These are phyloP conservation scores for Notechis scutatus DNA, from an alignment of 2,113 vertebrate genomes.

Conservation along the genomic window DNA sequence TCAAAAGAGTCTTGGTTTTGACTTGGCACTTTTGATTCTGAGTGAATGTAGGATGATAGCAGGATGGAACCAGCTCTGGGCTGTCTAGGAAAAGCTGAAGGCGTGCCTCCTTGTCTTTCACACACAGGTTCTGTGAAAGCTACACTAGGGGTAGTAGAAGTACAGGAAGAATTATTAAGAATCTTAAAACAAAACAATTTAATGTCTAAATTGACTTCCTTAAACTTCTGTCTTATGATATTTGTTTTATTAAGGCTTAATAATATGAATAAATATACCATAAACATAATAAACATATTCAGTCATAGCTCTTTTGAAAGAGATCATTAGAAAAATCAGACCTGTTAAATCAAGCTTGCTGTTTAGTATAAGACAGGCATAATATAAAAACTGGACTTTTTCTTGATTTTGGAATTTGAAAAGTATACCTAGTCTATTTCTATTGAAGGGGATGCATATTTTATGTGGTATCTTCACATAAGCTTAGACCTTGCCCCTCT, in stretches of 20 bases:
- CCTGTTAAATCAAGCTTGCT: background rate
- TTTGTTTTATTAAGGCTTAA: slow-evolving; percentile 5
- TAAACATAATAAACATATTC: background rate
- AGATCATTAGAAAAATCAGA: background rate
- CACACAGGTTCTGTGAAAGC: slow-evolving; percentile 91
- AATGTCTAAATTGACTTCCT: slow-evolving; percentile 40
- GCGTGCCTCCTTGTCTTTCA: slow-evolving; percentile 85
- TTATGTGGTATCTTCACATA: background rate
- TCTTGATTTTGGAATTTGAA: background rate
- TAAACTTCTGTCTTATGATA: slow-evolving; percentile 4
- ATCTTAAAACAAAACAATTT: slow-evolving; percentile 64
- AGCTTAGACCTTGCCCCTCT: background rate
- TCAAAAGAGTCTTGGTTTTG: slow-evolving; percentile 80
- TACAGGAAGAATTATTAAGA: slow-evolving; percentile 89
- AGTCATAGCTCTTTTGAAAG: background rate
- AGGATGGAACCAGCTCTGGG: slow-evolving; percentile 81
- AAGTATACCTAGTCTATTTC: background rate
- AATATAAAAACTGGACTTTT: background rate
- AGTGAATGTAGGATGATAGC: slow-evolving; percentile 86
- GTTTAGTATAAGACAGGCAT: background rate
- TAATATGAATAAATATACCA: background rate
- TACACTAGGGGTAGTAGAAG: slow-evolving; percentile 98
- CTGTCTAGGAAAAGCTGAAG: slow-evolving; percentile 86
- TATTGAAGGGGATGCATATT: background rate
- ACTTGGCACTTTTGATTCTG: slow-evolving; percentile 85